Percentiles rank a stretch among this genome's conserved stretches.
Conservation (phyloP, 2,797 vertebrate genomes). For the Melanotaenia boesemani region DNA sequence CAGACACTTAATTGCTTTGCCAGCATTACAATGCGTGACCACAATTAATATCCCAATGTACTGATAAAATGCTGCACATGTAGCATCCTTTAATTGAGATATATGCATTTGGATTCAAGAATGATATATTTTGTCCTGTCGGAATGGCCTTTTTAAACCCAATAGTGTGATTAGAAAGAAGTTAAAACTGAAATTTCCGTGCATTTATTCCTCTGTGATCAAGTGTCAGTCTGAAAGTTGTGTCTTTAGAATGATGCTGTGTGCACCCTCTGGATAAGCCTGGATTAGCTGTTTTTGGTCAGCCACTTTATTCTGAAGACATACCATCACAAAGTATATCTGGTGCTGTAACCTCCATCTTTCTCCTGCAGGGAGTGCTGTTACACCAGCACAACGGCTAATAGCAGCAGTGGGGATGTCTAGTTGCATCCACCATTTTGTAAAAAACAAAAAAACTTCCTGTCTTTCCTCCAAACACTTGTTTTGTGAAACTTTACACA, state of each 20-base stretch:
- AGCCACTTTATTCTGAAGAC: conserved; percentile 28
- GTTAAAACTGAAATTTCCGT: conserved; percentile 27
- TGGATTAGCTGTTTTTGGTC: conserved; percentile 28
- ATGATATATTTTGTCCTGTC: conserved; percentile 19
- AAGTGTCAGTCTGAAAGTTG: conserved; percentile 49
- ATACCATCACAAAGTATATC: conserved; percentile 20
- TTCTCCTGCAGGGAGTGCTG: conserved; percentile 72
- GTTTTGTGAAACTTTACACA: conserved; percentile 55
- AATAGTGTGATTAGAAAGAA: conserved; percentile 29
- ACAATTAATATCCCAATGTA: conserved; percentile 47
- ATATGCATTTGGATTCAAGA: conserved; percentile 75
- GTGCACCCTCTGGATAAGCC: conserved; percentile 34
- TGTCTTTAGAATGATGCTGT: conserved; percentile 42
- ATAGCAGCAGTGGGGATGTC: conserved; percentile 60
- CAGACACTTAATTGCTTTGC: conserved; percentile 60
- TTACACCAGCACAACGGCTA: conserved; percentile 58
- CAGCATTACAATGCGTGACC: conserved; percentile 46
- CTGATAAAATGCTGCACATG: conserved; percentile 51
- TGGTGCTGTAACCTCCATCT: conserved; percentile 63
- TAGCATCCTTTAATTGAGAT: conserved; percentile 61
- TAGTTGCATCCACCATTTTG: conserved; percentile 61
- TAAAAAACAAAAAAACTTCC: conserved; percentile 51
- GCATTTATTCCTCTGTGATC: conserved; percentile 47
- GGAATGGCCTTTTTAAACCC: conserved; percentile 53
- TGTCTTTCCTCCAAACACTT: conserved; percentile 44